Evolutionary conservation across 2,888 invertebrate genomes (phyloP).

Genomic region (Incurvaria masculella): DNA sequence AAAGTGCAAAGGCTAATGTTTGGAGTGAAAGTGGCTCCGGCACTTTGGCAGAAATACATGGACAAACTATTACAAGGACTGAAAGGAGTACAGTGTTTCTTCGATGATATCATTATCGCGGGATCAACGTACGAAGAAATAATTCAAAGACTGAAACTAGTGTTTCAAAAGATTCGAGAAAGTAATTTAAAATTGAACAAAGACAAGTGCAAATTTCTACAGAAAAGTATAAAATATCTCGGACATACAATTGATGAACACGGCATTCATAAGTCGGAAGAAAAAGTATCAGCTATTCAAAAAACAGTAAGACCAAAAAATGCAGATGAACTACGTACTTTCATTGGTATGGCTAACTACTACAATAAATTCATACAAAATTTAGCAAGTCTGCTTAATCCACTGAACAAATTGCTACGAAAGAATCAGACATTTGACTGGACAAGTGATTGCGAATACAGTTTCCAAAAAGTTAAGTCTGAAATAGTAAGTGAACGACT

Average conservation of each 20-base stretch:
- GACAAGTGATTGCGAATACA: constrained; percentile 12
- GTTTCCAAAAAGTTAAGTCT: constrained; percentile 14
- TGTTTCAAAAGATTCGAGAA: constrained; percentile 3
- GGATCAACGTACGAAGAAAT: background rate
- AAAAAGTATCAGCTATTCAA: constrained; percentile 7
- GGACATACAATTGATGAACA: constrained; percentile 13
- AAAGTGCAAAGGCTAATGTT: constrained; percentile 9
- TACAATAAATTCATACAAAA: constrained; percentile 21
- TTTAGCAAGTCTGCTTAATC: constrained; percentile 16
- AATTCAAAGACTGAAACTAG: background rate
- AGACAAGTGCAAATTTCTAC: constrained; percentile 16
- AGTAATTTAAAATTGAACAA: constrained; percentile 10
- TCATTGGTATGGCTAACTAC: constrained; percentile 18
- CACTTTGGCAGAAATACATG: background rate
- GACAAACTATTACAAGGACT: background rate
- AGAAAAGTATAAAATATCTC: constrained; percentile 14
- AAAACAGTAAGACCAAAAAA: constrained; percentile 3
- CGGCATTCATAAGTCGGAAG: constrained; percentile 9
- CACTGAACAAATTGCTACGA: constrained; percentile 16
- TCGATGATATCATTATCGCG: background rate
- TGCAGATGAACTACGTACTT: constrained; percentile 2
- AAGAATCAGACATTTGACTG: constrained; percentile 10
- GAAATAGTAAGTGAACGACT: constrained; percentile 17
- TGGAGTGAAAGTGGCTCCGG: constrained; percentile 3
- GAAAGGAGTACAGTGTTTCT: constrained; percentile 1